Evolutionary conservation across 2,797 vertebrate genomes (phyloP), one percentile per base, ranked within the genome.

Genomic region (Hippopotamyrus pictus): DNA sequence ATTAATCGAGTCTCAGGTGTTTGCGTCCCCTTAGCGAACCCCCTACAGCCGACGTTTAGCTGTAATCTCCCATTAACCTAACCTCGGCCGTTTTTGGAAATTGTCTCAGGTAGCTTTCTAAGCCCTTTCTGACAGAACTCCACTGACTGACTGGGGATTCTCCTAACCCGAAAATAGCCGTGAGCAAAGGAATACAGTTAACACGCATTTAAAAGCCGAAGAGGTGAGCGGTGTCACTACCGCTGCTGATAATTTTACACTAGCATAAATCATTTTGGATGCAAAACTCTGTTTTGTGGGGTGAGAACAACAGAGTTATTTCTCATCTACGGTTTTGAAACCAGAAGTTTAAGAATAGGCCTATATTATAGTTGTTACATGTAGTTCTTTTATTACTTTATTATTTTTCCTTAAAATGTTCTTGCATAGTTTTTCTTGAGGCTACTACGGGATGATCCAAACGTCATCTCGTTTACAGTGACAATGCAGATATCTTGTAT

Each of bases 1-100:
- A 88, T 88, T 44, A 57, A 76, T 48, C 22, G 62, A 76, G 46
- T 53, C 33, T 73, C 89, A 73, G 79, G 37, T 82, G 73, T 86
- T 59, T 84, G 53, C 57, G 3, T 65, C 17, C n/a, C 12, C 37
- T 89, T 53, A 33, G 6, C 19, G 25, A 25, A 7, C 12, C 76
- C 41, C 37, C 79, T 51, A 83, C 41, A 14, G 19, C 6, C 25
- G 12, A 83, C 12, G 37, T 22, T 50, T 46, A 51, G 50, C 51
- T 54, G 82, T 83, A 57, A 82, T 54, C 51, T 83, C 19, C 37
- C 62, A 57, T 29, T 48, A 46, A 29, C 22, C 46, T 4, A 51
- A 50, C 22, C 53, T 8, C 9, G 7, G 25, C 5, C 57, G 1
- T 17, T 86, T 33, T 50, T 11, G 85, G 85, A n/a, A 33, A 87